Evolutionary conservation across 2,888 invertebrate genomes (phyloP).

Genomic region (Apodemia duryi): DNA sequence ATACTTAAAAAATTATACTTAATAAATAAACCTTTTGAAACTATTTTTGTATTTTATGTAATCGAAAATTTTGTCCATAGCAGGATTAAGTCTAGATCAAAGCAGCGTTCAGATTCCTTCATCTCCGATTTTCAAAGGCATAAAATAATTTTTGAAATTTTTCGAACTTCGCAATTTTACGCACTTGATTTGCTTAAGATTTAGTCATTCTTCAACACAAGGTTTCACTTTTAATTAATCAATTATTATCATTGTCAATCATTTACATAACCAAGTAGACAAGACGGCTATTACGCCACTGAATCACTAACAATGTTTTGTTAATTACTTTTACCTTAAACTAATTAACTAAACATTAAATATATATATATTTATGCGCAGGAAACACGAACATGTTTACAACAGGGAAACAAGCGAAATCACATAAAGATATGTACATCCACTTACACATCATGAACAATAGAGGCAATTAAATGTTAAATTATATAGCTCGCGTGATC

Average conservation of each 20-base stretch:
- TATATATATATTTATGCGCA: background rate
- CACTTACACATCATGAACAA: background rate
- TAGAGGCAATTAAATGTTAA: slow-evolving; percentile 2
- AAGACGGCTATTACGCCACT: background rate
- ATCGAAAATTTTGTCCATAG: too few relatives aligned
- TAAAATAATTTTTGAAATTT: background rate
- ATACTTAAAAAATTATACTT: too few relatives aligned
- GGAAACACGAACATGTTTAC: slow-evolving; percentile 4
- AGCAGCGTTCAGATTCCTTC: background rate
- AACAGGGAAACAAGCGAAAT: background rate
- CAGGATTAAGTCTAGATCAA: background rate
- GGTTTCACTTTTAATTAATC: background rate
- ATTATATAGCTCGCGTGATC: slow-evolving; percentile 22
- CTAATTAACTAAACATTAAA: background rate
- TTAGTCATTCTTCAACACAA: background rate
- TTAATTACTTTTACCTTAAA: background rate
- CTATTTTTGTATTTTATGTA: too few relatives aligned
- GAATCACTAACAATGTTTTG: background rate
- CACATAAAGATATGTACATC: background rate
- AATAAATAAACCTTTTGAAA: too few relatives aligned
- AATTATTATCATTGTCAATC: background rate
- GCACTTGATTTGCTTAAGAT: background rate
- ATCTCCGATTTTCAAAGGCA: background rate
- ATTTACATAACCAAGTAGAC: background rate
- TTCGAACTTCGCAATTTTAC: background rate